Base-by-base conservation (phyloP, 2,888 invertebrate species). In the Galerucella pusilla region DNA sequence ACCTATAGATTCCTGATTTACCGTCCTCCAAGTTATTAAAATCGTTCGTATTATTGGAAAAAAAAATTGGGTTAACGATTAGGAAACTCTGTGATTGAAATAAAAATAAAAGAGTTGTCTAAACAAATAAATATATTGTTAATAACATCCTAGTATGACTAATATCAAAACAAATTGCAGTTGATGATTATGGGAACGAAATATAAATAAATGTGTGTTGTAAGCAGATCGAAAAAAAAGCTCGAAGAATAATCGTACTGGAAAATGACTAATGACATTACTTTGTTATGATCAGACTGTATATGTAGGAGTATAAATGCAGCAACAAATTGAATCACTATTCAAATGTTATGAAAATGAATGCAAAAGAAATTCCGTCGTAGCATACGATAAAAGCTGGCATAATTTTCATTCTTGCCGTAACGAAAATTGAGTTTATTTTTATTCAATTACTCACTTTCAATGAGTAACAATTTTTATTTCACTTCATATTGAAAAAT, bases 251-350 rank as follows among this genome's bases (percentile, higher is more conserved):
- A 52, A 52, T 52, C 52, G 6, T 14, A n/a, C 52, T 14, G n/a
- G 14, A 5, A 52, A 52, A 52, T 52, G 52, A 52, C 52, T 52
- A 52, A 52, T 52, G n/a, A n/a, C n/a, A 52, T 52, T n/a, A 52
- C n/a, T 52, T 52, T 52, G 52, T 52, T 52, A 52, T 52, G 52
- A 52, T 52, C 52, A 52, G 52, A 52, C 52, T 14, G n/a, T n/a
- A 52, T 52, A 52, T n/a, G 14, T 14, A 52, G 52, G 52, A n/a
- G 14, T 52, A 52, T 52, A n/a, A 52, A 52, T 52, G 52, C 52
- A 52, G 6, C 52, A 52, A 52, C n/a, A 52, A 52, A 52, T 52
- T 52, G 52, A 52, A 52, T 52, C 52, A 52, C 52, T 52, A 52
- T 52, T 52, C 52, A 52, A 52, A 52, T 52, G 14, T n/a, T n/a